phyloP scores from a whole-genome alignment of 1,140 invertebrate species.

The Triops cancriformis region DNA sequence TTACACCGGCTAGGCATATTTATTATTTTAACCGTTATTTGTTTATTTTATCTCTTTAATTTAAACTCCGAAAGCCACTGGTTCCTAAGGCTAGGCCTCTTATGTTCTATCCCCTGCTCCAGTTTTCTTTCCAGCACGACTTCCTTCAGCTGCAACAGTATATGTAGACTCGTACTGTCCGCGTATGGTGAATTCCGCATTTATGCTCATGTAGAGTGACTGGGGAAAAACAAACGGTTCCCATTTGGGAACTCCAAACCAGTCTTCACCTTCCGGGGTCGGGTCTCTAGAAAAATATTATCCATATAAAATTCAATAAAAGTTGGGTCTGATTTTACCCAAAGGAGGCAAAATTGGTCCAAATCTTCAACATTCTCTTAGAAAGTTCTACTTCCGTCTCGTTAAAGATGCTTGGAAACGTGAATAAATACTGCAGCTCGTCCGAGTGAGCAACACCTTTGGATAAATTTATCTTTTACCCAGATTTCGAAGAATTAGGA shows the following conservation, averaged over 20 bases:
- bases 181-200: constrained; percentile 15
- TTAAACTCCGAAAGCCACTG: not conserved
- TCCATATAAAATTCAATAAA: not conserved
- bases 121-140: constrained; percentile 3
- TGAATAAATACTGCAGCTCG: constrained; percentile 33
- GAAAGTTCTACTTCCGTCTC: constrained; percentile 26
- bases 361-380: constrained; percentile 29
- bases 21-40: no score
- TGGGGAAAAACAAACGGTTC: not conserved
- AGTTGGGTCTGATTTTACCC: constrained; percentile 28
- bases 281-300: constrained; percentile 15
- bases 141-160: not conserved
- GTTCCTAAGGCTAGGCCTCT: no score
- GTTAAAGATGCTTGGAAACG: constrained; percentile 25
- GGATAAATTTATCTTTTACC: not conserved
- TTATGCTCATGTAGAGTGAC: constrained; percentile 19
- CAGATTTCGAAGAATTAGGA: not conserved
- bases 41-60: no score
- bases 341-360: constrained; percentile 31
- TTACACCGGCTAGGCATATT: no score
- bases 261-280: constrained; percentile 16
- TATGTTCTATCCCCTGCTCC: no score
- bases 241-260: constrained; percentile 10
- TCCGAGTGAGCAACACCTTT: constrained; percentile 31
- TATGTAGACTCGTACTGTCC: not conserved